Evolutionary conservation across 2,888 invertebrate species (phyloP), one percentile per base, ranked within the genome.

Genomic region (Morinoia aosen): DNA sequence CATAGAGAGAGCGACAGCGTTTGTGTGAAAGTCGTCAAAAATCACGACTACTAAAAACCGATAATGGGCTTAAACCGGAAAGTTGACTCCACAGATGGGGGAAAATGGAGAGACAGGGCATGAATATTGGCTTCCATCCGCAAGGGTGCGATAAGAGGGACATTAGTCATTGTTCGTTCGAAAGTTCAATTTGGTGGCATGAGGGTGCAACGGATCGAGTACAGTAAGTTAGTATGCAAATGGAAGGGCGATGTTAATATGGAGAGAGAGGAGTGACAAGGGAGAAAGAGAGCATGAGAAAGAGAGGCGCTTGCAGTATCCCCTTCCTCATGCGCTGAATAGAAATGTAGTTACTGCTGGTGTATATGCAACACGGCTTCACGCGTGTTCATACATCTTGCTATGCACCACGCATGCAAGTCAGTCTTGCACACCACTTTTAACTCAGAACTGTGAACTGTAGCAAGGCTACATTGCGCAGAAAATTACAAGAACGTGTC

Each of bases 91-190:
- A 16, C 90, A 14, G 48, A 48, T 39, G 40, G 90, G 90, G 90
- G 90, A 90, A 39, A 19, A 39, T 39, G 90, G 90, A 90, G 39
- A 12, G 90, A 90, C 90, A 90, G 48, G 90, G 90, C 90, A 90
- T 90, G 90, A 90, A 90, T 90, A 90, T 90, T 90, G 90, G 90
- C 90, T 90, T 40, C 90, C 90, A 90, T 90, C 90, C 90, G 90
- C 90, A 90, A 90, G 90, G 90, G 90, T 90, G 90, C 90, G 90
- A 90, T 90, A 90, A 90, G 90, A 90, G 90, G 90, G 90, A 90
- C 90, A 90, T 90, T 90, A 90, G 90, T 90, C 90, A 90, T 90
- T 90, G 90, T 90, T 90, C 90, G 90, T 90, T 90, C 90, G 40
- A 90, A 90, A 90, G 90, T 90, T 90, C 90, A 90, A 90, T 90